Evolutionary conservation across 2,797 vertebrate species (phyloP).

Genomic region (Choloepus didactylus): DNA sequence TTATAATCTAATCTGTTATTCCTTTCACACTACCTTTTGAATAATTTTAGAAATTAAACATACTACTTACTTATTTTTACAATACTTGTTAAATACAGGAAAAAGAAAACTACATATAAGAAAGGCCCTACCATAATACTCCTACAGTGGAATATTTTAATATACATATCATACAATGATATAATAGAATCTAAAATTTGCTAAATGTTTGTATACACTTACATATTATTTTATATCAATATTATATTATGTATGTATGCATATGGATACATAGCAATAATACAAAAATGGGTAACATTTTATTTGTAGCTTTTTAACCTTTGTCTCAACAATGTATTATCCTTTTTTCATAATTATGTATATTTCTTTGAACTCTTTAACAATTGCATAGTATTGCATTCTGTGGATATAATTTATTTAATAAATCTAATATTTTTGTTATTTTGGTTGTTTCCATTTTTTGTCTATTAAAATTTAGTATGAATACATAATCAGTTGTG

Average conservation of each 20-base stretch:
- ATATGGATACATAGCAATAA: not conserved
- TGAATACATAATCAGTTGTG: not conserved
- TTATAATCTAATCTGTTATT: not conserved
- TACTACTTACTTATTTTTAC: not conserved
- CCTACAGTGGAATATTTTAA: not conserved
- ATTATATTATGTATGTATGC: no score
- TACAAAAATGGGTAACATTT: not conserved
- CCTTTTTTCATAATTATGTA: not conserved
- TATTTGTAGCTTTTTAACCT: not conserved
- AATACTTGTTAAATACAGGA: not conserved
- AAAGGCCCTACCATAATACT: not conserved
- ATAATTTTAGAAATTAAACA: not conserved
- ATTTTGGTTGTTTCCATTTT: not conserved
- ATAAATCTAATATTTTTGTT: not conserved
- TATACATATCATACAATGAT: not conserved
- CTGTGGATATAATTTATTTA: not conserved
- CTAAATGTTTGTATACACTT: not conserved
- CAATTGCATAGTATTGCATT: not conserved
- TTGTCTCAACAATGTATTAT: not conserved
- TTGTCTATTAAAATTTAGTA: not conserved
- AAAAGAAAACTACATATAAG: not conserved
- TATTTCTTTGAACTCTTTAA: not conserved
- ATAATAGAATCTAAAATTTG: not conserved
- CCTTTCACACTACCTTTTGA: not conserved
- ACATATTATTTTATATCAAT: no score